These are phyloP conservation scores for Proisotoma minuta DNA, from an alignment of 2,888 invertebrate species.

Conservation along the genomic window DNA sequence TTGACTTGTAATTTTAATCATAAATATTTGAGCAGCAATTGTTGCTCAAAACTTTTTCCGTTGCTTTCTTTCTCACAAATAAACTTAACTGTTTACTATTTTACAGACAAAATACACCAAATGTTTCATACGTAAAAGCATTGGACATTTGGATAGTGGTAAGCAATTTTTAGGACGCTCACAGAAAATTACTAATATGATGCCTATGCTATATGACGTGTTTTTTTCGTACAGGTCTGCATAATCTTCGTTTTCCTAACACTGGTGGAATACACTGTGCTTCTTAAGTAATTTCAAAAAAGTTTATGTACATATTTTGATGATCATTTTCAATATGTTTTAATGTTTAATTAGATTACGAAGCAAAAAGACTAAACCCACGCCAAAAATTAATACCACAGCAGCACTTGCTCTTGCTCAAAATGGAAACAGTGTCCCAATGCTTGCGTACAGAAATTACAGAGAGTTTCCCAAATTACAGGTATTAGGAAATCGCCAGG, in stretches of 20 bases:
- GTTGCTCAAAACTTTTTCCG: no score
- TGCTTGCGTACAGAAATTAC: conserved; percentile 24
- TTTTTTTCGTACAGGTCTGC: conserved; percentile 22
- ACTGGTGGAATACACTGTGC: conserved; percentile 44
- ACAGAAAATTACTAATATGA: neutral
- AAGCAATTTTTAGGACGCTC: conserved; percentile 2
- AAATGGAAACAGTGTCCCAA: conserved; percentile 31
- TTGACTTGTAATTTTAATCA: no score
- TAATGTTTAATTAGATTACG: conserved; percentile 29
- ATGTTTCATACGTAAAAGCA: conserved; percentile 44
- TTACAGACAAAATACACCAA: conserved; percentile 46
- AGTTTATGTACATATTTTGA: neutral
- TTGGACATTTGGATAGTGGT: conserved; percentile 47
- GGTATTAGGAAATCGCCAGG: conserved; percentile 16
- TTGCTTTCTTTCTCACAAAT: no score
- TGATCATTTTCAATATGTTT: neutral
- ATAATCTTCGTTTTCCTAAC: conserved; percentile 46
- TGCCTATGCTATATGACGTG: no score
- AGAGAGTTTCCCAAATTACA: conserved; percentile 36
- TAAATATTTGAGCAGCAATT: no score
- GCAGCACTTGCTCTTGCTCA: neutral
- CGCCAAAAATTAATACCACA: conserved; percentile 8
- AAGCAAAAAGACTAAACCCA: conserved; percentile 39
- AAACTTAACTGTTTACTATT: no score
- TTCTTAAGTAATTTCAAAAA: conserved; percentile 42